Conservation (phyloP, 1,140 invertebrate genomes). For the Dendroctonus valens region DNA sequence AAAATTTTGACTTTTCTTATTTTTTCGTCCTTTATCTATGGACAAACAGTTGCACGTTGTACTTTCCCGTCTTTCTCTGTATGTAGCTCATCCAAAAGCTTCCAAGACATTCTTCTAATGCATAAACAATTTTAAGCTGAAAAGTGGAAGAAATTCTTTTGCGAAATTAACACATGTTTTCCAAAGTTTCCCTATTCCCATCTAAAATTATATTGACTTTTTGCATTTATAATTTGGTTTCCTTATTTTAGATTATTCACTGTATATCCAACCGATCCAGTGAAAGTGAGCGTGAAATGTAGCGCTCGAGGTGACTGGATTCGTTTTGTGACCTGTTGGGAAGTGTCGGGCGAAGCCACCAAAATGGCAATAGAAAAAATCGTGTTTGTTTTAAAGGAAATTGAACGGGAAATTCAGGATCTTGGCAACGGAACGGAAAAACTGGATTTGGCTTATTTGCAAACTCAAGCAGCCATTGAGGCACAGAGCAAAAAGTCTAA, state of each 20-base stretch:
- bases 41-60: neutral
- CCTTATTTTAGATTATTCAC: conserved; percentile 51
- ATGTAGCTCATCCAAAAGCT: neutral
- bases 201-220: neutral
- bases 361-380: conserved; percentile 64
- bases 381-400: conserved; percentile 59
- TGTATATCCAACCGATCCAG: conserved; percentile 58
- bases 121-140: neutral
- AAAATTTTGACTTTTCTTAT: neutral
- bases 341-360: conserved; percentile 64
- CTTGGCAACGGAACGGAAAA: neutral
- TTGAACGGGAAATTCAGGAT: conserved; percentile 42
- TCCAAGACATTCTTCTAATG: neutral
- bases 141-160: neutral
- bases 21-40: neutral
- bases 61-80: too few relatives aligned
- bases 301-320: conserved; percentile 52
- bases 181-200: neutral
- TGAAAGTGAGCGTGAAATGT: conserved; percentile 56
- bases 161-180: neutral
- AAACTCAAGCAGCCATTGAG: neutral
- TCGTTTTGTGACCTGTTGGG: conserved; percentile 67
- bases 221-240: neutral
- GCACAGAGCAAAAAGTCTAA: conserved; percentile 4
- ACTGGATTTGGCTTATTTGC: neutral